Percentiles rank a stretch among this genome's conserved stretches.
These are phyloP conservation scores for Muscidifurax raptorellus DNA, from an alignment of 1,140 invertebrate genomes.

Conservation along the genomic window DNA sequence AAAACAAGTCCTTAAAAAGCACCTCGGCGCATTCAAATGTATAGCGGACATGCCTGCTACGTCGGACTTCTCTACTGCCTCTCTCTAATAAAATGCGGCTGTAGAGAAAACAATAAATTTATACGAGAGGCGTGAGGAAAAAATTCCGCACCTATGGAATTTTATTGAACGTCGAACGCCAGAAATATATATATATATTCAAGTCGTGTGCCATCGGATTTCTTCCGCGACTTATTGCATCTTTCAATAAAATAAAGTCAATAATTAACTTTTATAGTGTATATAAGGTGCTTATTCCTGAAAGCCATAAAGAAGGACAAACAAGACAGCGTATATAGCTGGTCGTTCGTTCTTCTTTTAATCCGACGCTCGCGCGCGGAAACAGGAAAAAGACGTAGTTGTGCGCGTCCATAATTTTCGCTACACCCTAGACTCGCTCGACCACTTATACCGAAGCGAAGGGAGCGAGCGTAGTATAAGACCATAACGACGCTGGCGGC, in stretches of 20 bases:
- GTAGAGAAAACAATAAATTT: slow-evolving; percentile 34
- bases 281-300: background rate
- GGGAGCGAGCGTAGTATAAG: background rate
- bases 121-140: background rate
- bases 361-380: background rate
- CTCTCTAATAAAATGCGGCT: background rate
- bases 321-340: background rate
- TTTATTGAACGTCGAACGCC: background rate
- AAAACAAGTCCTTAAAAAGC: slow-evolving; percentile 27
- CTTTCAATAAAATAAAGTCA: background rate
- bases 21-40: slow-evolving; percentile 8
- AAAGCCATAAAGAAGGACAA: background rate
- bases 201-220: background rate
- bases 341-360: background rate
- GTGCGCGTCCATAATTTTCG: background rate
- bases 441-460: slow-evolving; percentile 9
- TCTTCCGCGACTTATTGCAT: background rate
- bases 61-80: no score
- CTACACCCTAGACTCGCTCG: background rate
- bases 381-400: background rate
- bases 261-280: background rate
- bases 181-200: background rate
- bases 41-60: background rate
- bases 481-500: background rate
- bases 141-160: slow-evolving; percentile 17